Base-by-base conservation (phyloP, 2,113 vertebrate species). In the Scomber colias region DNA sequence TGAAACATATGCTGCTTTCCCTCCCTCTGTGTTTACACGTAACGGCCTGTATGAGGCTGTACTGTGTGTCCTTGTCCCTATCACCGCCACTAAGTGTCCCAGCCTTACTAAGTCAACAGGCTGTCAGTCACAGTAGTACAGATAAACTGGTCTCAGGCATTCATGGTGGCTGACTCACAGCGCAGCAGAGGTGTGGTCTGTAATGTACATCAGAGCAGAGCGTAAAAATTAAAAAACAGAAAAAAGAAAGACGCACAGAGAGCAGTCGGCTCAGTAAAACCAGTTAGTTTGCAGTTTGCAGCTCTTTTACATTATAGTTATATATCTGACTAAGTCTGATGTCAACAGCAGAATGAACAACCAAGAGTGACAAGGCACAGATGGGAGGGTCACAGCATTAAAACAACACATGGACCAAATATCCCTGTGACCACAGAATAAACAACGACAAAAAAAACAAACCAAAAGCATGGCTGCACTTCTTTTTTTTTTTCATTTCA, bases 81-180 rank as follows among this genome's bases (percentile, higher is more conserved):
- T 67, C 75, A 53, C 13, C 46, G 24, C 50, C 74, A 65, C 46
- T 9, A 70, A 60, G 64, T 11, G 8, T 60, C 63, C 71, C 40
- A 46, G 63, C 72, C 75, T 80, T 6, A 54, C 79, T 45, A n/a
- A 73, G 77, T 89, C 84, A 89, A 86, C 71, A 91, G 30, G 16
- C 66, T 35, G 67, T 74, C 50, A 51, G 44, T 86, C 55, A 65
- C 7, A 45, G 24, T 12, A 31, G 68, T 11, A 40, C 67, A 51
- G 79, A 86, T 80, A 82, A 77, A 79, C 66, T 50, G 69, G 59
- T 48, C 57, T 51, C 2, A 55, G 4, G 64, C 71, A 72, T 79
- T 89, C 81, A 76, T 61, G 17, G 30, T 11, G 60, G 35, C 76
- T 83, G 73, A 92, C 40, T 87, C 77, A 89, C 57, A 40, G 66